Base-by-base conservation (phyloP, 2,888 invertebrate genomes). In the Gasteruption jaculator region DNA sequence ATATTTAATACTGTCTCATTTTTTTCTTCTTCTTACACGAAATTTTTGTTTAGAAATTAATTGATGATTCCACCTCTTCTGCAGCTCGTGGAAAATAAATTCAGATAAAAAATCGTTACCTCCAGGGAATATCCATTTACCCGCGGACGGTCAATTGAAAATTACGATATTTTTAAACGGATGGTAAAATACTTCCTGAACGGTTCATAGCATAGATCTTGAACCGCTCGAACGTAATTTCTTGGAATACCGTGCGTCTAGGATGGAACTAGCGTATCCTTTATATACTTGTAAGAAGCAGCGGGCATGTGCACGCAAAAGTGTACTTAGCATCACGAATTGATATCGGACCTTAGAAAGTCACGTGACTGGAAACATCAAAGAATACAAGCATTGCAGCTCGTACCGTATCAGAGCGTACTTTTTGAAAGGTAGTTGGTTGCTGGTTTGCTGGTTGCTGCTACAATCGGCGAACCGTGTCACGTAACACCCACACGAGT, bases 1-100 rank as follows among this genome's bases (percentile, higher is more conserved):
- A 57, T 59, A 61, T 65, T 66, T 65, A 67, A 66, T 63, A 61
- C 61, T n/a, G n/a, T n/a, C n/a, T n/a, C n/a, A n/a, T n/a, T n/a
- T n/a, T n/a, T n/a, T n/a, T n/a, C n/a, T 56, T 58, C 55, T 55
- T 54, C 49, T 48, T 50, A 43, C 53, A 55, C 55, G 55, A 51
- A 58, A 57, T 54, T 50, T 48, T 46, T 45, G 32, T 40, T 38
- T 39, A 24, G 32, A n/a, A n/a, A n/a, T n/a, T n/a, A n/a, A n/a
- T n/a, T n/a, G n/a, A n/a, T n/a, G n/a, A n/a, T n/a, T n/a, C n/a
- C n/a, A n/a, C 34, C 12, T n/a, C n/a, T n/a, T n/a, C n/a, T n/a
- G n/a, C n/a, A n/a, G n/a, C n/a, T n/a, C n/a, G n/a, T n/a, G n/a
- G n/a, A n/a, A n/a, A n/a, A n/a, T n/a, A n/a, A n/a, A n/a, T n/a